Conservation (phyloP, 2,888 invertebrate species). For the Acrobasis suavella region DNA sequence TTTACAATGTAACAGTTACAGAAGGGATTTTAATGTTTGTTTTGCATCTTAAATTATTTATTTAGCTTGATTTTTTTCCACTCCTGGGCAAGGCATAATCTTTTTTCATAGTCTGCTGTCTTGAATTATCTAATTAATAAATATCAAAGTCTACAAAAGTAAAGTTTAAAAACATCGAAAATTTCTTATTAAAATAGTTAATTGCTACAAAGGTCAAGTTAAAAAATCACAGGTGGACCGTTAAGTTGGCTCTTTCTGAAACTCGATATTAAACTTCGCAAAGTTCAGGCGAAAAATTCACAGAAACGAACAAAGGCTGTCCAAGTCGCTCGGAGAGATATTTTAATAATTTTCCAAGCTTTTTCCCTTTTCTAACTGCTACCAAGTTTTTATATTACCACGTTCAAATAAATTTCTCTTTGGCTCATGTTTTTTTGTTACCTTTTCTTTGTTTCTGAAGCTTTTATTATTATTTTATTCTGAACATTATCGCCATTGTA, state of each 20-base stretch:
- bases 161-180: neutral
- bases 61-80: too few species aligned
- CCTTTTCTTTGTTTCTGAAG: neutral
- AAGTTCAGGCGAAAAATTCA: slow-evolving; percentile 54
- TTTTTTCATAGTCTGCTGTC: too few species aligned
- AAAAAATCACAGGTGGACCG: slow-evolving; percentile 42
- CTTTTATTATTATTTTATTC: neutral
- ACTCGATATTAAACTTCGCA: slow-evolving; percentile 55
- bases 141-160: neutral
- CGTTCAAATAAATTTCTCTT: slow-evolving; percentile 19
- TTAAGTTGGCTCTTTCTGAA: slow-evolving; percentile 38
- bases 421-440: slow-evolving; percentile 7
- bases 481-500: too few species aligned
- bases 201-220: slow-evolving; percentile 23
- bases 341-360: slow-evolving; percentile 60
- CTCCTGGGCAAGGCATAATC: too few species aligned
- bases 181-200: slow-evolving; percentile 6
- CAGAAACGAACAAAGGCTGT: slow-evolving; percentile 59
- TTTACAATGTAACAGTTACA: too few species aligned
- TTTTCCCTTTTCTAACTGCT: slow-evolving; percentile 46
- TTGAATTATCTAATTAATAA: too few species aligned
- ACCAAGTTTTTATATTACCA: slow-evolving; percentile 45
- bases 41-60: too few species aligned
- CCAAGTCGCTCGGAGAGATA: slow-evolving; percentile 46
- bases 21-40: too few species aligned